Conservation (phyloP, 2,113 vertebrate genomes). For the Gopherus flavomarginatus region DNA sequence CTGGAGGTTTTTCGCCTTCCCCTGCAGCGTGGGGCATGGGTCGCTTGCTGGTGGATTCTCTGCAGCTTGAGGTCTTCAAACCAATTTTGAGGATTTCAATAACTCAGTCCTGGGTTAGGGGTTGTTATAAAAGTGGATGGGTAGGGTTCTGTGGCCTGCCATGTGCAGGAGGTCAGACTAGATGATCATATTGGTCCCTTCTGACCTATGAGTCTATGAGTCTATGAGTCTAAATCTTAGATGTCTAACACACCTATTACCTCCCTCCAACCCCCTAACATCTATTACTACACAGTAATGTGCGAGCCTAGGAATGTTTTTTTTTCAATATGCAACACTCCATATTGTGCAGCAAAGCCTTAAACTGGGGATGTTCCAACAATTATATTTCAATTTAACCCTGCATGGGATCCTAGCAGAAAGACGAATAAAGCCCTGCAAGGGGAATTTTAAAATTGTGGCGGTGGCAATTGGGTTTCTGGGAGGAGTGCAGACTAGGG, state of each 20-base stretch:
- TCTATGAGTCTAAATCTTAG: conserved; percentile 34
- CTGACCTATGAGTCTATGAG: too few species aligned
- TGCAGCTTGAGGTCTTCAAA: too few species aligned
- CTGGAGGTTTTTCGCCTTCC: too few species aligned
- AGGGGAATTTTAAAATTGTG: background rate
- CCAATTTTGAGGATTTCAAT: too few species aligned
- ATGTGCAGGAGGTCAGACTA: too few species aligned
- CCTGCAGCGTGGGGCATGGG: too few species aligned
- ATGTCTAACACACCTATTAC: background rate
- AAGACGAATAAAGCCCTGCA: background rate
- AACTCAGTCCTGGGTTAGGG: too few species aligned
- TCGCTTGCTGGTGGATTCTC: too few species aligned
- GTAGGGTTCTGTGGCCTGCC: too few species aligned
- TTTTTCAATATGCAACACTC: background rate
- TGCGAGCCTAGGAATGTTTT: background rate
- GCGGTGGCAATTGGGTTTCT: background rate
- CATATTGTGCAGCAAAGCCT: background rate
- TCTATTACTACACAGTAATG: background rate
- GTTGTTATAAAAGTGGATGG: too few species aligned
- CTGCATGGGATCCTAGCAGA: background rate
- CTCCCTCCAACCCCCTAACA: background rate
- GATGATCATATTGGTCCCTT: too few species aligned
- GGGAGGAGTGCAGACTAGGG: background rate
- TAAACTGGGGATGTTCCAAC: background rate
- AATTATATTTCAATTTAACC: background rate